A percentile compares a stretch with the other conserved stretches of the same genome.
Conservation (phyloP, 30 jellyfish, hydroid and myxozoan genomes). For the Cassiopea xamachana region DNA sequence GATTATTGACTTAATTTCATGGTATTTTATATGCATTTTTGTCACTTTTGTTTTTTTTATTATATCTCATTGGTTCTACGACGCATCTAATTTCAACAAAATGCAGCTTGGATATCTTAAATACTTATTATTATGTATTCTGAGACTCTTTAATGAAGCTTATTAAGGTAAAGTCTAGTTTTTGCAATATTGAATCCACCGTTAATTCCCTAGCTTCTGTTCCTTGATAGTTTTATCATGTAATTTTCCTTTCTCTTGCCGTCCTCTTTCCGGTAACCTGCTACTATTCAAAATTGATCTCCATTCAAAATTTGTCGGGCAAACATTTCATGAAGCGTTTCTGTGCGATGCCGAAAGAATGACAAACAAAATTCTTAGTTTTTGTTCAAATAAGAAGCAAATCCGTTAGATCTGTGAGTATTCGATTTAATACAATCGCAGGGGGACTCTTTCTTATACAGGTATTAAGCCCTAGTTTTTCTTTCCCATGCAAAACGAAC, state of each 20-base stretch:
- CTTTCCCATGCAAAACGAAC: not conserved
- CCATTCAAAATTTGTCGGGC: constrained; percentile 22
- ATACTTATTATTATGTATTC: too few species aligned
- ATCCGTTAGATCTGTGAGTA: constrained; percentile 15
- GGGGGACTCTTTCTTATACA: not conserved
- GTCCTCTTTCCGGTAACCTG: constrained; percentile 3
- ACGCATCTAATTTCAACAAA: too few species aligned
- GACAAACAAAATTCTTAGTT: constrained; percentile 4
- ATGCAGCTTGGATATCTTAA: too few species aligned
- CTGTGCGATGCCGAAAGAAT: constrained; percentile 1
- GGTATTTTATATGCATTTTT: too few species aligned
- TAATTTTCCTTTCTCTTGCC: not conserved
- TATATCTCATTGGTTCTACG: too few species aligned
- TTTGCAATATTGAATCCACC: not conserved
- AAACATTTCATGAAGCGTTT: constrained; percentile 1
- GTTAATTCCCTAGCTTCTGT: not conserved
- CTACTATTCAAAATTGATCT: constrained; percentile 7
- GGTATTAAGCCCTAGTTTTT: too few species aligned
- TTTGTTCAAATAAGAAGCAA: not conserved
- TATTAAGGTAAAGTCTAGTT: not conserved
- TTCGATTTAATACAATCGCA: not conserved
- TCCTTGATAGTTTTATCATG: not conserved
- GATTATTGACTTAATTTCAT: too few species aligned
- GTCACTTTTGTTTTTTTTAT: too few species aligned
- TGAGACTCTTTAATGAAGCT: too few species aligned